Evolutionary conservation across 2,797 vertebrate genomes (phyloP).

Genomic region (Coluber constrictor): DNA sequence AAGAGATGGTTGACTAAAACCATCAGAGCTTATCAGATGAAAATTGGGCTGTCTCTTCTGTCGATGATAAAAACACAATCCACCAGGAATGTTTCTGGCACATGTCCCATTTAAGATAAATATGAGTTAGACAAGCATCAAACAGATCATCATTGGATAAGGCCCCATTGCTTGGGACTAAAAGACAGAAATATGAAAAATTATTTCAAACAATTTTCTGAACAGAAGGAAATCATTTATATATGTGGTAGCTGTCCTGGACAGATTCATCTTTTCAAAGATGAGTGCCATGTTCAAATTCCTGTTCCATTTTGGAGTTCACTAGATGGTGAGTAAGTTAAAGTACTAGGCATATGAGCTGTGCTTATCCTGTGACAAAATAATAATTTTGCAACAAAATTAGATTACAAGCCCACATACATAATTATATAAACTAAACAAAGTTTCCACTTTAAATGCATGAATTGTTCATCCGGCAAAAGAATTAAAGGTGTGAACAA

Average conservation of each 20-base stretch:
- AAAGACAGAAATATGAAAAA: not conserved
- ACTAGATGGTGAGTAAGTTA: not conserved
- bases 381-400: not conserved
- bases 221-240: not conserved
- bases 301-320: not conserved
- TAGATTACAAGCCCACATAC: not conserved
- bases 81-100: not conserved
- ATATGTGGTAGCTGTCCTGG: not conserved
- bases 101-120: not conserved
- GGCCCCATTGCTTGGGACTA: rapidly evolving
- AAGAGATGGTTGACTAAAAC: constrained; percentile 9
- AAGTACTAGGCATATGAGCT: not conserved
- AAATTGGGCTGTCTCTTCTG: rapidly evolving
- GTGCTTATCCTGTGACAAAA: not conserved
- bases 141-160: not conserved
- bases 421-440: not conserved
- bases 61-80: not conserved
- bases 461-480: not conserved
- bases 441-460: not conserved
- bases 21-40: not conserved
- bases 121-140: not conserved
- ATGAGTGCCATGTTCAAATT: not conserved
- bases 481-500: not conserved
- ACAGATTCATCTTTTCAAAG: not conserved
- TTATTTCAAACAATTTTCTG: not conserved